These are phyloP conservation scores for Falco berigora DNA, from an alignment of 2,797 vertebrate genomes.

Conservation along the genomic window DNA sequence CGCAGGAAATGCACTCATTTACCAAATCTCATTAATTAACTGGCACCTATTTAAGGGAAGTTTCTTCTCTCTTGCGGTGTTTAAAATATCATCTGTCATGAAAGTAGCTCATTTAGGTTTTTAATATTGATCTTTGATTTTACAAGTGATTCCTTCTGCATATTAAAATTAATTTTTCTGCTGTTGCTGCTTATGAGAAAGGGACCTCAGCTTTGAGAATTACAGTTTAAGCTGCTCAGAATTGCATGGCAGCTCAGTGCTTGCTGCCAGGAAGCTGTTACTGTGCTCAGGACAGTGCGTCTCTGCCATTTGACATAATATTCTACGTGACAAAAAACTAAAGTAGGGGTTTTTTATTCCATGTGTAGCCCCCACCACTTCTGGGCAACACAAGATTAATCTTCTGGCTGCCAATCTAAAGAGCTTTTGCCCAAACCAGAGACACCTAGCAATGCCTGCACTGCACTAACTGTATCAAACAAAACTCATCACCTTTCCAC, in stretches of 20 bases:
- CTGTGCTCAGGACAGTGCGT: not conserved
- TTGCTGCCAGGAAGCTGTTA: conserved; percentile 26
- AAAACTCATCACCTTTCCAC: not conserved
- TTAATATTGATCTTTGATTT: not conserved
- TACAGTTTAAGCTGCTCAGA: not conserved
- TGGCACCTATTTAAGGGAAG: conserved; percentile 9
- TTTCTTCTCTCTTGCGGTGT: not conserved
- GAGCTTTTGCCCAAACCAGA: not conserved
- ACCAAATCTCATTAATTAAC: conserved; percentile 37
- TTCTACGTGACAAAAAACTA: conserved; percentile 51
- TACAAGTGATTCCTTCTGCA: not conserved
- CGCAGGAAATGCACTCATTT: not conserved
- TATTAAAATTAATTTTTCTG: not conserved
- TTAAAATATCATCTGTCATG: not conserved
- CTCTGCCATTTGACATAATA: not conserved
- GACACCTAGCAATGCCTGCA: not conserved
- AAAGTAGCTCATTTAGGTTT: not conserved
- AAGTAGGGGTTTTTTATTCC: not conserved
- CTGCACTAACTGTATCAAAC: not conserved
- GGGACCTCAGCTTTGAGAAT: not conserved
- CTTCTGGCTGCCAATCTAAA: conserved; percentile 1
- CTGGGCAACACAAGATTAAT: conserved; percentile 4
- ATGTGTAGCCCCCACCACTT: not conserved
- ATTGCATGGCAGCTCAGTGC: not conserved
- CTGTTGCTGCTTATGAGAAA: not conserved